phyloP scores from a whole-genome alignment of 2,113 vertebrate species.

The Bambusicola thoracicus region DNA sequence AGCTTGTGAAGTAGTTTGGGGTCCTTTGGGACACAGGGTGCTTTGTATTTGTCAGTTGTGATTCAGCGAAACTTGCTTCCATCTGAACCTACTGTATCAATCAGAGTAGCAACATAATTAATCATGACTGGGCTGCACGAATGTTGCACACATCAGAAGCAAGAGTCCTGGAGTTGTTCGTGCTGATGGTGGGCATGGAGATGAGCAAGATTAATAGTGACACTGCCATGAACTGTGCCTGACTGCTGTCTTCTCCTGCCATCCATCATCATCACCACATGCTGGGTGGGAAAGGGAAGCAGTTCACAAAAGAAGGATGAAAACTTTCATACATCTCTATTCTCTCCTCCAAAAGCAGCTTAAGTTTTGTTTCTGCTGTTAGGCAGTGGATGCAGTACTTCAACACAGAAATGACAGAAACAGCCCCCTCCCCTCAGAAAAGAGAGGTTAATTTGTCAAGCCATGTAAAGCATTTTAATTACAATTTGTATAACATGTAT shows the following conservation, averaged over 20 bases:
- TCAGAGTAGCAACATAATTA: not conserved
- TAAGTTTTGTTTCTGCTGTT: not conserved
- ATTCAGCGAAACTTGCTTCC: slow-evolving; percentile 8
- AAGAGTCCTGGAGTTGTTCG: not conserved
- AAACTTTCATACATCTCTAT: not conserved
- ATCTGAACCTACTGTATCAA: slow-evolving; percentile 22
- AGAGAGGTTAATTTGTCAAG: slow-evolving; percentile 60
- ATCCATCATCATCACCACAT: not conserved
- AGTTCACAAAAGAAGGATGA: not conserved
- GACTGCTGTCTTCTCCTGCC: slow-evolving; percentile 21
- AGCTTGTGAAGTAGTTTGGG: not conserved
- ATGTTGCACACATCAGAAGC: not conserved
- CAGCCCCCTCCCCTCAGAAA: not conserved
- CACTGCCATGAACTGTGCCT: slow-evolving; percentile 33
- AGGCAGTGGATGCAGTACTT: not conserved
- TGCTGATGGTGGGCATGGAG: not conserved
- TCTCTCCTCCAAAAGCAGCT: not conserved
- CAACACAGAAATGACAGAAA: not conserved
- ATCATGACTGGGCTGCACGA: slow-evolving; percentile 39
- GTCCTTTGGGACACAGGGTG: not conserved
- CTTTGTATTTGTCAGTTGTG: slow-evolving; percentile 43
- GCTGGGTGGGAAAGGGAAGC: not conserved
- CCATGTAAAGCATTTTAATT: slow-evolving; percentile 87
- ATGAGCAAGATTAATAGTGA: slow-evolving; percentile 33
- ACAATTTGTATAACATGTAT: slow-evolving; percentile 77